A percentile compares a stretch with the other conserved stretches of the same genome.
These are phyloP conservation scores for Triplophysa dalaica DNA, from an alignment of 2,113 vertebrate species.

Conservation along the genomic window DNA sequence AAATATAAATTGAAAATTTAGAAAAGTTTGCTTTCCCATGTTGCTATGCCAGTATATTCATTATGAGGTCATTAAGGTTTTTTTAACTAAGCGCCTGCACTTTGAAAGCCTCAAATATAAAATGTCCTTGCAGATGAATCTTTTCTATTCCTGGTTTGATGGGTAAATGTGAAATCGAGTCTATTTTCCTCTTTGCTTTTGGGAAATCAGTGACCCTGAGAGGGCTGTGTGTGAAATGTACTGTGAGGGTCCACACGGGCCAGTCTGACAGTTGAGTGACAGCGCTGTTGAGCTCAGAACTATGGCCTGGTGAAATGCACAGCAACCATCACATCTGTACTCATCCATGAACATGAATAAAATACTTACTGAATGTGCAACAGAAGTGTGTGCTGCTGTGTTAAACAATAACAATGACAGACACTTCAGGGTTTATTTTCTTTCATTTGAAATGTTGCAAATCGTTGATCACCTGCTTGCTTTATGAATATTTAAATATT, in stretches of 20 bases:
- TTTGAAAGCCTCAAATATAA: not conserved
- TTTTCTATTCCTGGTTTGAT: no score
- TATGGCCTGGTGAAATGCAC: not conserved
- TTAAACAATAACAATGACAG: not conserved
- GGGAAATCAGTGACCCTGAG: slow-evolving; percentile 63
- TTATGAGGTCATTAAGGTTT: no score
- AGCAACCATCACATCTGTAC: slow-evolving; percentile 16
- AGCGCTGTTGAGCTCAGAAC: slow-evolving; percentile 55
- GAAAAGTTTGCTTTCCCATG: no score
- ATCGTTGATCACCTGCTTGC: no score
- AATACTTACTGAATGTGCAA: slow-evolving; percentile 13
- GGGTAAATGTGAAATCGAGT: slow-evolving; percentile 38
- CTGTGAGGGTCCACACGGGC: slow-evolving; percentile 52
- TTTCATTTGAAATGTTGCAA: no score
- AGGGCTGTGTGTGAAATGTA: slow-evolving; percentile 64
- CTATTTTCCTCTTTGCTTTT: slow-evolving; percentile 56
- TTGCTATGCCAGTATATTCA: no score
- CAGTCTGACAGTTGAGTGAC: slow-evolving; percentile 49
- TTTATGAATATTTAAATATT: no score
- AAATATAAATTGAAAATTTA: no score
- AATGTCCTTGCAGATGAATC: not conserved
- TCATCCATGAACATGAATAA: slow-evolving; percentile 6
- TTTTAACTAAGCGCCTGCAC: no score
- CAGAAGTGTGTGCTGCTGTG: not conserved
- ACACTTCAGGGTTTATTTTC: no score